Evolutionary conservation across 1,140 invertebrate species (phyloP).

Genomic region (Catajapyx aquilonaris): DNA sequence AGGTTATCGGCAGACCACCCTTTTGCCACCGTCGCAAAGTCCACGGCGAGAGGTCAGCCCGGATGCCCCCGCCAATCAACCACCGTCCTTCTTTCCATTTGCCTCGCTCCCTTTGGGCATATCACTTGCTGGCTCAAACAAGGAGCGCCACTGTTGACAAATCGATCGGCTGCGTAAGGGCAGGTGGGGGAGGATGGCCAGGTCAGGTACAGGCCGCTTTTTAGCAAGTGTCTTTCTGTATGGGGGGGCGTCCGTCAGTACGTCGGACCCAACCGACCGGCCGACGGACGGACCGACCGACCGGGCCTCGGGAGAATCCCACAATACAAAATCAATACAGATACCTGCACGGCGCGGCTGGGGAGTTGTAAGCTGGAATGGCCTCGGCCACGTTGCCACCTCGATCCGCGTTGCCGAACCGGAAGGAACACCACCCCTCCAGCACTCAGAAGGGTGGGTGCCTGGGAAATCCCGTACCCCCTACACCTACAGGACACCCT

Average conservation of each 20-base stretch:
- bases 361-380: neutral
- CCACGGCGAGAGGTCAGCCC: too few relatives aligned
- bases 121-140: neutral
- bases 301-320: neutral
- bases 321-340: constrained; percentile 1
- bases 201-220: too few relatives aligned
- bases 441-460: neutral
- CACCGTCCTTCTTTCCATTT: neutral
- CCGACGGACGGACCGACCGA: too few relatives aligned
- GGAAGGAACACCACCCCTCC: neutral
- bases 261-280: too few relatives aligned
- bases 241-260: too few relatives aligned
- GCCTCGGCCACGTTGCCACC: neutral
- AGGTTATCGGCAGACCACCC: too few relatives aligned
- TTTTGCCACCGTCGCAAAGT: too few relatives aligned
- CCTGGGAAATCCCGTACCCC: neutral
- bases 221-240: too few relatives aligned
- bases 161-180: neutral
- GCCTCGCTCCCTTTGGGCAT: neutral
- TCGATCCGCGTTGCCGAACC: neutral
- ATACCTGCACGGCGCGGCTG: neutral
- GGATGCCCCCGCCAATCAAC: too few relatives aligned
- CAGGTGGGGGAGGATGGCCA: neutral
- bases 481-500: too few relatives aligned
- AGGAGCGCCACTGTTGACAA: neutral